A percentile compares a stretch with the other conserved stretches of the same genome.
These are phyloP conservation scores for Meloidogyne exigua DNA, from an alignment of 1,140 invertebrate species.

Conservation along the genomic window DNA sequence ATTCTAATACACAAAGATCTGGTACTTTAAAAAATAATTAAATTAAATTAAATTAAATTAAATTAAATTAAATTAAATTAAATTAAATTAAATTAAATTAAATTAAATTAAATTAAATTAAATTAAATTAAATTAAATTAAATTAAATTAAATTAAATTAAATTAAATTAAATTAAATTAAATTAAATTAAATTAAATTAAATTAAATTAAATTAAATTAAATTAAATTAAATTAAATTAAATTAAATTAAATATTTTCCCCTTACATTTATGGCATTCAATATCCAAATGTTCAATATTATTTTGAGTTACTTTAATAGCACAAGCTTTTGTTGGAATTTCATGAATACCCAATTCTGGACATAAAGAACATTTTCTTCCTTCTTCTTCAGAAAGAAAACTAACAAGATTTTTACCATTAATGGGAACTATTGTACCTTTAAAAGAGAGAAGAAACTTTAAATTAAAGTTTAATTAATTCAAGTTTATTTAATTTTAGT, in stretches of 20 bases:
- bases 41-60: neutral
- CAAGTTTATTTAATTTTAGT: no score
- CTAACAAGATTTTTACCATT: conserved; percentile 49
- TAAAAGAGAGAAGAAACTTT: no score
- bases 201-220: neutral
- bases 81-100: conserved; percentile 13
- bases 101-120: neutral
- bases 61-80: no score
- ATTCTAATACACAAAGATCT: conserved; percentile 44
- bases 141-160: conserved; percentile 8
- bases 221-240: conserved; percentile 13
- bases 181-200: conserved; percentile 17
- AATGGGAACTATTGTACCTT: conserved; percentile 45
- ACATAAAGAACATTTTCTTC: conserved; percentile 48
- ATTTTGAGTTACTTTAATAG: conserved; percentile 36
- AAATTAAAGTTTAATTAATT: no score
- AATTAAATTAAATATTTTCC: no score
- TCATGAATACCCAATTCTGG: conserved; percentile 33
- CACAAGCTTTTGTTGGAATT: conserved; percentile 47
- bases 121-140: neutral
- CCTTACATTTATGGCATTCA: conserved; percentile 52
- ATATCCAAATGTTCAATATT: conserved; percentile 47
- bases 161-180: neutral
- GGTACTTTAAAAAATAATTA: conserved; percentile 38
- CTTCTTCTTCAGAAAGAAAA: conserved; percentile 44